Evolutionary conservation across 2,797 vertebrate genomes (phyloP).

Genomic region (Eleutherodactylus coqui): DNA sequence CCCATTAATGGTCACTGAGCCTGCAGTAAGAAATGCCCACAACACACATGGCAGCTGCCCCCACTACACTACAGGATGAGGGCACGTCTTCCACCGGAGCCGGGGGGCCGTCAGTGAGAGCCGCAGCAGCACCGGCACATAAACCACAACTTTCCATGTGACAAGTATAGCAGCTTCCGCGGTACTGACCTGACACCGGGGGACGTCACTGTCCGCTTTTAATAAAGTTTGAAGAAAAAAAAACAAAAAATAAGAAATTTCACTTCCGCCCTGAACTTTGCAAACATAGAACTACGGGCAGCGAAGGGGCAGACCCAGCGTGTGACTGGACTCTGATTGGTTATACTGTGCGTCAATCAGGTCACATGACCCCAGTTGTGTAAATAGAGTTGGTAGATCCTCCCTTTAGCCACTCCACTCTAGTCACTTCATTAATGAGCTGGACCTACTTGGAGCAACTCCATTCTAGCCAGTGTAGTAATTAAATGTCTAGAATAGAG

Average conservation of each 20-base stretch:
- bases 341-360: not conserved
- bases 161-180: not conserved
- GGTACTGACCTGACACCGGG: constrained; percentile 42
- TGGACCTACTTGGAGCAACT: no score
- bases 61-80: not conserved
- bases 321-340: not conserved
- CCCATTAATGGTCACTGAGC: no score
- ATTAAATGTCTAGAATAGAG: no score
- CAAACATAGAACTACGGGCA: no score
- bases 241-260: not conserved
- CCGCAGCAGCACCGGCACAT: not conserved
- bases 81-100: not conserved
- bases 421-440: no score
- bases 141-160: constrained; percentile 36
- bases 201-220: constrained; percentile 14
- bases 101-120: not conserved
- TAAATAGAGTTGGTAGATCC: no score
- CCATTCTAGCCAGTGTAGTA: no score
- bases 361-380: not conserved
- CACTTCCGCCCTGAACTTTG: not conserved
- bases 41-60: no score
- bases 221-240: constrained; percentile 33
- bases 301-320: not conserved
- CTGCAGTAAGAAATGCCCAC: no score
- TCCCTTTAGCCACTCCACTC: no score